Conservation (phyloP, 2,113 vertebrate species). For the Chrysemys picta region DNA sequence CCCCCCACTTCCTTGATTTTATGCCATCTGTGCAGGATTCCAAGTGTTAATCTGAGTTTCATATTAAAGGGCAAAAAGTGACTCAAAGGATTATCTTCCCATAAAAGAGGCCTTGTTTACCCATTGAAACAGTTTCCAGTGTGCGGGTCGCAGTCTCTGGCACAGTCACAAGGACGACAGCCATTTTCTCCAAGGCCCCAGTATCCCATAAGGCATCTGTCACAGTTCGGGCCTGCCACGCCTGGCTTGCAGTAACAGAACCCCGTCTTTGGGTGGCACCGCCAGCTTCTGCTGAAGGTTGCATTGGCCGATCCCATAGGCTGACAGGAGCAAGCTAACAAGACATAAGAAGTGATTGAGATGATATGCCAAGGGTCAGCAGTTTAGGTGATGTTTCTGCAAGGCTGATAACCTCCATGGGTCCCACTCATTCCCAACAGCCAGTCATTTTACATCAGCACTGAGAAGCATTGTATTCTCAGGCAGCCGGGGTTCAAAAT, state of each 20-base stretch:
- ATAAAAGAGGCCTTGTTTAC: conserved; percentile 62
- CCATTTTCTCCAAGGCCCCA: conserved; percentile 88
- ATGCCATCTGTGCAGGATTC: neutral
- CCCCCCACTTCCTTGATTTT: neutral
- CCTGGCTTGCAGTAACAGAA: conserved; percentile 89
- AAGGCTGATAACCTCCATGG: neutral
- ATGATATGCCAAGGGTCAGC: neutral
- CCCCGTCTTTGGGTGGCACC: conserved; percentile 88
- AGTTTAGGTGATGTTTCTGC: neutral
- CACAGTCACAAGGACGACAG: conserved; percentile 84
- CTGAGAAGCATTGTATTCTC: neutral
- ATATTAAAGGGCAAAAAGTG: neutral
- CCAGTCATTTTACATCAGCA: neutral
- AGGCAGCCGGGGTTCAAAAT: neutral
- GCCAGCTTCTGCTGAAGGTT: conserved; percentile 69
- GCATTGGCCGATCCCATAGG: conserved; percentile 77
- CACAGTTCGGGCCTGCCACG: conserved; percentile 83
- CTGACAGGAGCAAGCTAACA: conserved; percentile 87
- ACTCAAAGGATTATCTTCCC: neutral
- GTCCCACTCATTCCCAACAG: neutral
- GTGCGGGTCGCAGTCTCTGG: conserved; percentile 81
- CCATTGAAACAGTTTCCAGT: conserved; percentile 83
- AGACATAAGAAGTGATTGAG: neutral
- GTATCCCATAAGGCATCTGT: conserved; percentile 84
- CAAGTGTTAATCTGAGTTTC: neutral